Conservation (phyloP, 2,113 vertebrate genomes). For the Sinocyclocheilus anshuiensis region DNA sequence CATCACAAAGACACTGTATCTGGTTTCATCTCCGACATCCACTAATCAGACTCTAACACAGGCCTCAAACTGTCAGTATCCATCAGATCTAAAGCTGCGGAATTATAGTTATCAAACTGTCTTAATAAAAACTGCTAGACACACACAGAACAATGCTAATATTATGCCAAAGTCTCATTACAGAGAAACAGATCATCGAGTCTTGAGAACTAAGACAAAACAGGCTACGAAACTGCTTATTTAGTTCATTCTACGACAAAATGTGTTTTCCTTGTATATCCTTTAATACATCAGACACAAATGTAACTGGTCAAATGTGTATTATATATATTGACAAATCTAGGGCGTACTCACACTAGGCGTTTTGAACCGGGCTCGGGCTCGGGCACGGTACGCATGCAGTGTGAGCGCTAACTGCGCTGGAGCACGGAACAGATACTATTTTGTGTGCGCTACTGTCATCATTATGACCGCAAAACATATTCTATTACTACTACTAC, state of each 20-base stretch:
- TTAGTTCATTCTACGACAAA: not conserved
- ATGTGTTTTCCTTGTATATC: not conserved
- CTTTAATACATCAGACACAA: not conserved
- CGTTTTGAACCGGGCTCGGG: too few species aligned
- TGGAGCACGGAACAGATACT: too few species aligned
- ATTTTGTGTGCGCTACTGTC: too few species aligned
- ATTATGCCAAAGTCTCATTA: slow-evolving; percentile 54
- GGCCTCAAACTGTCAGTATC: slow-evolving; percentile 55
- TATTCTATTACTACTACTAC: too few species aligned
- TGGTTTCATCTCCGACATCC: slow-evolving; percentile 55
- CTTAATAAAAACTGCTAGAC: slow-evolving; percentile 57
- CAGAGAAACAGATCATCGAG: not conserved
- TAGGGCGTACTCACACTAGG: too few species aligned
- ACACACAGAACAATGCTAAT: slow-evolving; percentile 27
- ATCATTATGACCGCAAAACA: too few species aligned
- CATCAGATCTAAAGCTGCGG: slow-evolving; percentile 62
- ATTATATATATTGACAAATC: not conserved
- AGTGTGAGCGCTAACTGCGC: too few species aligned
- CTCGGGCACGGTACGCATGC: too few species aligned
- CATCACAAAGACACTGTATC: slow-evolving; percentile 60
- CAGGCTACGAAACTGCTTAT: not conserved
- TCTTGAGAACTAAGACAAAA: not conserved
- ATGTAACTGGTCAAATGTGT: not conserved
- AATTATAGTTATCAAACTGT: slow-evolving; percentile 70
- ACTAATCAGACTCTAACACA: slow-evolving; percentile 65